These are phyloP conservation scores for Salvator merianae DNA, from an alignment of 2,113 vertebrate species.

Conservation along the genomic window DNA sequence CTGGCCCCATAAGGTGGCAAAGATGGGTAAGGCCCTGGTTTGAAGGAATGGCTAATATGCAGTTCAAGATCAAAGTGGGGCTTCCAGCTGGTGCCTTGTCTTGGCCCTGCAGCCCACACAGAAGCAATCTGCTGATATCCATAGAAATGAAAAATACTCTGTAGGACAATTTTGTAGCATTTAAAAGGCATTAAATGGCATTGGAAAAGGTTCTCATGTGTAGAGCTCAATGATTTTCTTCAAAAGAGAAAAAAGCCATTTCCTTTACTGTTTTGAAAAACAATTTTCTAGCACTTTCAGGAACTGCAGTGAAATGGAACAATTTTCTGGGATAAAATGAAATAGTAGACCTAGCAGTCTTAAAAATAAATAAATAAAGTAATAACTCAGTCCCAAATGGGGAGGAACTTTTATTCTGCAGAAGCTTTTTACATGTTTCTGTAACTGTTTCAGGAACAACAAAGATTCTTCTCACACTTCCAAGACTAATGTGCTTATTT, in stretches of 20 bases:
- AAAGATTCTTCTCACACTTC: background rate
- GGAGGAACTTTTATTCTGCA: background rate
- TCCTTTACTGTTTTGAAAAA: background rate
- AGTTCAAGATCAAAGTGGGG: too few species aligned
- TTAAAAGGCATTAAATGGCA: background rate
- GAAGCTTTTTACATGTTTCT: background rate
- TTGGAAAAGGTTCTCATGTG: background rate
- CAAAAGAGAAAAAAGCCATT: background rate
- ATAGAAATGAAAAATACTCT: too few species aligned
- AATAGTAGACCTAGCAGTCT: background rate
- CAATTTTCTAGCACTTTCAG: conserved; percentile 15
- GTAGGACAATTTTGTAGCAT: background rate
- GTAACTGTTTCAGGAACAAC: background rate
- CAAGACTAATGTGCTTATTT: background rate
- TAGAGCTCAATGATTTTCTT: background rate
- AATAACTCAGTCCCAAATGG: background rate
- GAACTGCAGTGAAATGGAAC: conserved; percentile 14
- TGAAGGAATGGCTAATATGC: too few species aligned
- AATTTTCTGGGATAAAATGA: conserved; percentile 1
- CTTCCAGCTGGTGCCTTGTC: too few species aligned
- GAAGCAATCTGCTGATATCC: too few species aligned
- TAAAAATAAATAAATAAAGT: background rate
- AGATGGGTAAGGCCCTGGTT: too few species aligned
- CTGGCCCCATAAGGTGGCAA: too few species aligned
- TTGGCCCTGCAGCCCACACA: too few species aligned